Conservation (phyloP, 2,888 invertebrate species). For the Sisyra nigra region DNA sequence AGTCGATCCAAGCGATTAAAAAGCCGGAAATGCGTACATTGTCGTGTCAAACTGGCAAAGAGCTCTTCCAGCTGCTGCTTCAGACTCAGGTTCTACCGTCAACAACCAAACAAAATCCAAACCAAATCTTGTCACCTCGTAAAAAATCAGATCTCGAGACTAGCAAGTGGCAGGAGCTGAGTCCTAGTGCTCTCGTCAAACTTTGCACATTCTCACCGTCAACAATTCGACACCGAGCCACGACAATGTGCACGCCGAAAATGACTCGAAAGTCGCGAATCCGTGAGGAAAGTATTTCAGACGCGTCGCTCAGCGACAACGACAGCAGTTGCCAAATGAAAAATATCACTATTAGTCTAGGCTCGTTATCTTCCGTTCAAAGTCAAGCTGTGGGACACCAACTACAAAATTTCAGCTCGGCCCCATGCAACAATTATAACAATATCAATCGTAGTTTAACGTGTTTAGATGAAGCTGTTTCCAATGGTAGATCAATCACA, state of each 20-base stretch:
- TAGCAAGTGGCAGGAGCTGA: constrained; percentile 15
- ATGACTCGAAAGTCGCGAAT: constrained; percentile 11
- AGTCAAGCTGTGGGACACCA: not conserved
- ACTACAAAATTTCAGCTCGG: not conserved
- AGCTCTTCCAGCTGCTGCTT: constrained; percentile 23
- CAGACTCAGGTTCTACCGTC: constrained; percentile 15
- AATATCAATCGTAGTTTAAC: too few relatives aligned
- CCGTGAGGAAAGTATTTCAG: constrained; percentile 12
- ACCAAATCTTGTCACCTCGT: not conserved
- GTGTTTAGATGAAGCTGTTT: too few relatives aligned
- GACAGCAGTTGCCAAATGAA: constrained; percentile 26
- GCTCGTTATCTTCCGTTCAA: constrained; percentile 11
- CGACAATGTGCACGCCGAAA: not conserved
- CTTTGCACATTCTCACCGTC: not conserved
- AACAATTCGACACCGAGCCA: not conserved
- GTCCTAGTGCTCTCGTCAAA: constrained; percentile 14
- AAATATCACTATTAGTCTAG: constrained; percentile 26
- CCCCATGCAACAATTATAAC: too few relatives aligned
- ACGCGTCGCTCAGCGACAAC: constrained; percentile 18
- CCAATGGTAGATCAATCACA: too few relatives aligned
- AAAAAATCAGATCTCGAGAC: not conserved
- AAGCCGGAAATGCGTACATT: constrained; percentile 22
- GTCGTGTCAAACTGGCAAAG: constrained; percentile 28
- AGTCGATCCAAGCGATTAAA: constrained; percentile 9
- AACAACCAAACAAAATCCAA: not conserved